Percentiles rank a stretch among this genome's conserved stretches.
These are phyloP conservation scores for Agapetus fuscipes DNA, from an alignment of 2,888 invertebrate species.

Conservation along the genomic window DNA sequence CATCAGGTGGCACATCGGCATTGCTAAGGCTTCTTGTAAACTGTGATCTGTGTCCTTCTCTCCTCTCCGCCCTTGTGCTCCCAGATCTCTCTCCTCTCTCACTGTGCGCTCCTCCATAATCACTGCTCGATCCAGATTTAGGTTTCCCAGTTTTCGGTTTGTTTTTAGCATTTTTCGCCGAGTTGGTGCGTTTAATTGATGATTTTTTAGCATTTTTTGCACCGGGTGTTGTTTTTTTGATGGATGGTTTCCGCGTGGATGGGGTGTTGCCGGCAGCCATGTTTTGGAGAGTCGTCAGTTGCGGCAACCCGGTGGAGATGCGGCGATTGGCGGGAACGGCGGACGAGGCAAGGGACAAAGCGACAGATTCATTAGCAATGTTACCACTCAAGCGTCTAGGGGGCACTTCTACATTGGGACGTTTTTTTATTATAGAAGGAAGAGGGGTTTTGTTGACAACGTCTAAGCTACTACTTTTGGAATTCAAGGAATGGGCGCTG, in stretches of 20 bases:
- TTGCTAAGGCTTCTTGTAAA: constrained; percentile 76
- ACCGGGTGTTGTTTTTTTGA: background rate
- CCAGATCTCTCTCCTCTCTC: constrained; percentile 36
- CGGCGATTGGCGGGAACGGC: constrained; percentile 30
- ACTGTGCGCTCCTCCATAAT: constrained; percentile 32
- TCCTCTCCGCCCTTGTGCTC: constrained; percentile 41
- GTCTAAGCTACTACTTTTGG: constrained; percentile 6
- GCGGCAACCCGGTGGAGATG: constrained; percentile 27
- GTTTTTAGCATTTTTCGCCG: constrained; percentile 15
- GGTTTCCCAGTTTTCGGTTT: constrained; percentile 20
- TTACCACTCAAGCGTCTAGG: constrained; percentile 33
- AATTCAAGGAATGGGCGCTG: constrained; percentile 1
- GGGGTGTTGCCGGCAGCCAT: constrained; percentile 13
- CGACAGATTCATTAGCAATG: constrained; percentile 50
- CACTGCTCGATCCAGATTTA: constrained; percentile 43
- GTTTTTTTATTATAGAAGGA: constrained; percentile 19
- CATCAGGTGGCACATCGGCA: constrained; percentile 72
- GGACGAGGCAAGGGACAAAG: constrained; percentile 48
- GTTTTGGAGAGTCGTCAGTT: constrained; percentile 19
- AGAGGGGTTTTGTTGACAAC: constrained; percentile 7
- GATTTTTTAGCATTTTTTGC: constrained; percentile 1
- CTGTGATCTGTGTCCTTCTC: constrained; percentile 45
- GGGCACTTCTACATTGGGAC: background rate
- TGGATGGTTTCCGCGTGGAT: constrained; percentile 4
- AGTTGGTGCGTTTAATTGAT: constrained; percentile 6